These are phyloP conservation scores for Ictidomys tridecemlineatus DNA, from an alignment of 2,113 vertebrate species.

Conservation along the genomic window DNA sequence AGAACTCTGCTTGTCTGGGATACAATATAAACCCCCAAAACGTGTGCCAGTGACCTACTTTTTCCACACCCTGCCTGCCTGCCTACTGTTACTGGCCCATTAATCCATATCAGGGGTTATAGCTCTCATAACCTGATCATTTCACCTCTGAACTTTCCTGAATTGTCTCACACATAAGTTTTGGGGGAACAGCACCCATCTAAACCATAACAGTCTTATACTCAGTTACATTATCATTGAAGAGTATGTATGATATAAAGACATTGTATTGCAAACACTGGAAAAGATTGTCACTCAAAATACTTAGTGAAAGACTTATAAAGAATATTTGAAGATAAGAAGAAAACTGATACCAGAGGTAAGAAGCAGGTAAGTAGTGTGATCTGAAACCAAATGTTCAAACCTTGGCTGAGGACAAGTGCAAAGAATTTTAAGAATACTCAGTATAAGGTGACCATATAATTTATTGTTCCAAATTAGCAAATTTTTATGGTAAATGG, in stretches of 20 bases:
- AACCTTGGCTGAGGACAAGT: background rate
- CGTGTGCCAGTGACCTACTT: no score
- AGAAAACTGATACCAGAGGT: background rate
- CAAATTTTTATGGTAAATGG: slow-evolving; percentile 5
- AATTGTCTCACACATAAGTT: no score
- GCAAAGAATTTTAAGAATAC: background rate
- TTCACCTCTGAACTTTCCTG: no score
- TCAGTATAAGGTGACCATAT: background rate
- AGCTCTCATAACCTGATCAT: no score
- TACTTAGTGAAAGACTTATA: background rate
- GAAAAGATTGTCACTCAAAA: background rate
- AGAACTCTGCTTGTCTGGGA: no score
- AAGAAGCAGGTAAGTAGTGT: background rate
- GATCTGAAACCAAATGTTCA: background rate
- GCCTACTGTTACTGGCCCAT: no score
- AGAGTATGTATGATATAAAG: background rate
- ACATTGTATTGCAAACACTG: background rate
- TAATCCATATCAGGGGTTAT: no score
- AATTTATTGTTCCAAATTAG: background rate
- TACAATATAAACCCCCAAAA: no score
- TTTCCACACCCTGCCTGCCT: no score
- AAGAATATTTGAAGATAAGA: background rate
- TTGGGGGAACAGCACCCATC: no score
- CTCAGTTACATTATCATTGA: background rate
- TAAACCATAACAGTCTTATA: background rate